Base-by-base conservation (phyloP, 2,888 invertebrate species). In the Slavum lentiscoides region DNA sequence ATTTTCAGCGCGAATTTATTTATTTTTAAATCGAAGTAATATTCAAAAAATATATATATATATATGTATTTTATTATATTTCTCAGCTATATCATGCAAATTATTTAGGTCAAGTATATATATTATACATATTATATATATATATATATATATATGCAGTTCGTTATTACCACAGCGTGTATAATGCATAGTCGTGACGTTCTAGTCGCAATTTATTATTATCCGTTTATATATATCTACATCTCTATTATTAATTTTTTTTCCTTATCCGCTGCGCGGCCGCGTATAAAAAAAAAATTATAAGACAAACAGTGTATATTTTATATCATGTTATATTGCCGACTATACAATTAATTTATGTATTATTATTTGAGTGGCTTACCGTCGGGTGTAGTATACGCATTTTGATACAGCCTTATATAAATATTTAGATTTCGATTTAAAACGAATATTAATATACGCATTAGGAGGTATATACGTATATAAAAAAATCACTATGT, bases 41-140 rank as follows among this genome's bases (percentile, higher is more conserved):
- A 62, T 64, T 37, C 62, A 17, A 37, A 19, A 74, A 53, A 62
- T 64, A 19, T n/a, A 62, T 74, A 64, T 74, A 37, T 30, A 15
- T 37, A 8, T 53, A 37, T n/a, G 64, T 37, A 64, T 21, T 64
- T n/a, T n/a, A 53, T 17, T 37, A 23, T 61, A 7, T 62, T 43
- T 61, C 23, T 13, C 37, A 13, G n/a, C 17, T 39, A 39, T 4
- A 43, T 9, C 39, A 49, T 61, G 73, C 61, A 61, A 73, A 73
- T 73, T 49, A 49, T 73, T 49, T 13, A 21, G 73, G 61, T 73
- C 73, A 23, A 23, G 49, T 43, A 30, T 61, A 49, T 7, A 61
- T 39, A 43, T 23, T 68, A 68, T 19, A 19, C n/a, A 19, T 11
- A 30, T 30, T 30, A 19, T 53, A 19, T 39, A n/a, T n/a, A n/a